Percentiles rank a stretch among this genome's conserved stretches.
phyloP scores from a whole-genome alignment of 1,140 invertebrate genomes.

The Hyphantria cunea region DNA sequence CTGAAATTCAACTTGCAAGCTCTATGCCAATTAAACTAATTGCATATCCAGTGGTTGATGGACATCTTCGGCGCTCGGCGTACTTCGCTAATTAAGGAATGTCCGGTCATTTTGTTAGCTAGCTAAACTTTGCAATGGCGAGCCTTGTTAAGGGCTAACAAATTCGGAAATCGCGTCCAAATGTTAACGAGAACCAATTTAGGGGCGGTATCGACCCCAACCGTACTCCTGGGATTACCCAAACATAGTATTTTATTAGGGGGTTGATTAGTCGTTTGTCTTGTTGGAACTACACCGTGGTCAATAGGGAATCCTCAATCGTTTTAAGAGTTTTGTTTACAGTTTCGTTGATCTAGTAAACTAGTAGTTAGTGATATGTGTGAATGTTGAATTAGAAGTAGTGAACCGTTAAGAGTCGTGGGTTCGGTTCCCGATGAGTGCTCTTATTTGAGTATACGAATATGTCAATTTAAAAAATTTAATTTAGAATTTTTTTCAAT shows the following conservation, averaged over 20 bases:
- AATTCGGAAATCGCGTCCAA: conserved; percentile 67
- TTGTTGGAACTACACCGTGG: conserved; percentile 22
- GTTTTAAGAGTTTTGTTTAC: background rate
- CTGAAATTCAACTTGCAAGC: conserved; percentile 7
- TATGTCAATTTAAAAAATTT: too few relatives aligned
- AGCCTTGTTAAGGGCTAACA: conserved; percentile 60
- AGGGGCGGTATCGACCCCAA: conserved; percentile 47
- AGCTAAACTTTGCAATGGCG: conserved; percentile 57
- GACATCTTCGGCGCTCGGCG: conserved; percentile 14
- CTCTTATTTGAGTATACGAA: too few relatives aligned
- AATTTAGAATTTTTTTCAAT: too few relatives aligned
- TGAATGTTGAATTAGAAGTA: too few relatives aligned
- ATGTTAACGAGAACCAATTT: conserved; percentile 75
- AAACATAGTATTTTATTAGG: conserved; percentile 51
- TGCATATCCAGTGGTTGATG: conserved; percentile 22
- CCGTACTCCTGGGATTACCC: conserved; percentile 37
- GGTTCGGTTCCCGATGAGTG: too few relatives aligned
- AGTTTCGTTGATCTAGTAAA: too few relatives aligned
- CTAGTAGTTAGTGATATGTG: too few relatives aligned
- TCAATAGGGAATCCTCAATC: background rate
- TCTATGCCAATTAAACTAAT: conserved; percentile 26
- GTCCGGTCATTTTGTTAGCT: conserved; percentile 61
- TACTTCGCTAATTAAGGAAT: conserved; percentile 67
- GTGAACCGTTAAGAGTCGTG: too few relatives aligned
- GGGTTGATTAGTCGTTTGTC: conserved; percentile 51